Base-by-base conservation (phyloP, 1,140 invertebrate species). In the Medauroidea extradentata region DNA sequence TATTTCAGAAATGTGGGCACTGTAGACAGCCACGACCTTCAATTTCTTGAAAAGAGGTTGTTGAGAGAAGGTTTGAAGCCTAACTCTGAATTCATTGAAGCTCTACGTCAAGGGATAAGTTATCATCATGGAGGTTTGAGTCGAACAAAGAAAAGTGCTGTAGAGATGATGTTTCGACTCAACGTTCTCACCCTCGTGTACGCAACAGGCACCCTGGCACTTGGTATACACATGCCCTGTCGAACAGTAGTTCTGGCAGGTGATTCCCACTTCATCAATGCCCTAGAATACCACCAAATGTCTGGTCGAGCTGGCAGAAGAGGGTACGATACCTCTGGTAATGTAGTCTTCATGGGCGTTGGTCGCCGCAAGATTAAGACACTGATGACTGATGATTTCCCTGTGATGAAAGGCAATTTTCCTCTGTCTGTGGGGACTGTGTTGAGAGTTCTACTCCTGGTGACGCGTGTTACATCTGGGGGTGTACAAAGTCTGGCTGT, bases 211-310 rank as follows among this genome's bases (percentile, higher is more conserved):
- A 67, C 63, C 21, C 48, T 65, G 23, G 63, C 63, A 7, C 38
- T 65, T 50, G 65, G 65, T 52, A 63, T 66, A 24, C 62, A 66
- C 25, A 66, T 66, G 65, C 65, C 65, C 29, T 66, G 65, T 48
- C 62, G 63, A 52, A 65, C 61, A 16, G 59, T 64, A 3, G 63
- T 60, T 21, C 21, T 66, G 13, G 57, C 34, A 16, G 63, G 61
- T 23, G 63, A 66, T 44, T 60, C 57, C 14, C 57, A 57, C 4
- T 65, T 41, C 41, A 53, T 66, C 34, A 66, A 64, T 50, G 39
- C 57, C 27, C 48, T 64, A 2, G 60, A 66, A 43, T 66, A 52
- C 27, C 63, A 66, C 21, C 65, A 66, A 55, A 65, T 66, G 62
- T 62, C 60, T 41, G 62, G 53, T 24, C 55, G 53, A 58, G 59